Conservation (phyloP, 2,797 vertebrate genomes). For the Anisognathus igniventris region DNA sequence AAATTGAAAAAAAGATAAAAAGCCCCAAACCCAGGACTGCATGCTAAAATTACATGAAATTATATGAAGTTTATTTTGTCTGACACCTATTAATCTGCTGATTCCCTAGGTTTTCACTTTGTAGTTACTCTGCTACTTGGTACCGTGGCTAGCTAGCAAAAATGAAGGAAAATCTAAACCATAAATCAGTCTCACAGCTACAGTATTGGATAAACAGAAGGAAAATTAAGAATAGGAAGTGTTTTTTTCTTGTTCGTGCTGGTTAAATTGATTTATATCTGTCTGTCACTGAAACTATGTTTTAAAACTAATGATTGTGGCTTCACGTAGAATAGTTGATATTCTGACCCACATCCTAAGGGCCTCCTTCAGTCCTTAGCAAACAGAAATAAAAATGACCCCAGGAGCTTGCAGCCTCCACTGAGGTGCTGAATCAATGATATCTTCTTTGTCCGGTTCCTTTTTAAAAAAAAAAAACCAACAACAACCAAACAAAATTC, state of each 20-base stretch:
- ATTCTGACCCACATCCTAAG: slow-evolving; percentile 62
- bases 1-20: neutral
- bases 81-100: neutral
- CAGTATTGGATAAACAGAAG: neutral
- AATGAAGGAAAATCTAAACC: neutral
- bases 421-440: slow-evolving; percentile 75
- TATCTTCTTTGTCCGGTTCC: slow-evolving; percentile 30
- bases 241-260: neutral
- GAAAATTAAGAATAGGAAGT: neutral
- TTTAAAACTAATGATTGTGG: slow-evolving; percentile 60
- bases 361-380: slow-evolving; percentile 71
- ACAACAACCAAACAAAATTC: neutral
- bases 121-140: neutral
- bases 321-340: slow-evolving; percentile 63
- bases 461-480: neutral
- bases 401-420: slow-evolving; percentile 73
- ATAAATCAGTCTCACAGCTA: neutral
- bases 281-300: slow-evolving; percentile 9
- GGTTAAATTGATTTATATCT: slow-evolving; percentile 38
- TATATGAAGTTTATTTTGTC: neutral
- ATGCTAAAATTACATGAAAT: neutral
- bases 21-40: neutral
- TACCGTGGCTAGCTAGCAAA: neutral
- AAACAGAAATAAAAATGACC: slow-evolving; percentile 84
- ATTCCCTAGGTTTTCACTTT: neutral